A percentile compares a stretch with the other conserved stretches of the same genome.
Evolutionary conservation across 2,797 vertebrate species (phyloP).

Genomic region (Merluccius polli): DNA sequence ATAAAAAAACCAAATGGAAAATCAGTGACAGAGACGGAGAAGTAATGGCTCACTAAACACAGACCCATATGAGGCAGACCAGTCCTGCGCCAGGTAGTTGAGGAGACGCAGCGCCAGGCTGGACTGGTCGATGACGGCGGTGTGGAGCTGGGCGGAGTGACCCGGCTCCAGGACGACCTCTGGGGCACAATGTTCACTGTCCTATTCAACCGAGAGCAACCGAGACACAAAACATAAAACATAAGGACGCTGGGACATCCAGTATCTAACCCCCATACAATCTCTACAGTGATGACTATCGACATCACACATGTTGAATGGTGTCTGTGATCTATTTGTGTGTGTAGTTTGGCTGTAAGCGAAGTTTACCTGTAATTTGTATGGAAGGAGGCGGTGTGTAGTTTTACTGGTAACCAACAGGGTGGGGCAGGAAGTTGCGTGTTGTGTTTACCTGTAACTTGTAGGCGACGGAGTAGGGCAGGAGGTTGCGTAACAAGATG

Average conservation of each 20-base stretch:
- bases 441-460: constrained; percentile 76
- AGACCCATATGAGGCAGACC: constrained; percentile 69
- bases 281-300: no score
- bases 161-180: constrained; percentile 76
- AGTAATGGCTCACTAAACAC: neutral
- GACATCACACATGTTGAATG: no score
- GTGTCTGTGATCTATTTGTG: neutral
- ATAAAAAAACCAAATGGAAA: no score
- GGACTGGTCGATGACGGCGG: constrained; percentile 82
- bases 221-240: neutral
- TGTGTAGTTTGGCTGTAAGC: no score
- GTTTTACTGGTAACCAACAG: no score
- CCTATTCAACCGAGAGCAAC: constrained; percentile 63
- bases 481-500: constrained; percentile 86
- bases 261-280: neutral
- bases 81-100: constrained; percentile 87
- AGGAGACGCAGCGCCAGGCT: constrained; percentile 79
- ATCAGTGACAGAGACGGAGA: neutral
- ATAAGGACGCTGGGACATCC: neutral
- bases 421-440: constrained; percentile 83
- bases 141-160: constrained; percentile 85
- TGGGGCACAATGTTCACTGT: constrained; percentile 57
- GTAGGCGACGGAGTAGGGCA: constrained; percentile 87
- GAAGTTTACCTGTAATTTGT: neutral
- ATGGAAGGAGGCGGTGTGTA: no score